Conservation (phyloP, 2,113 vertebrate species). For the Labeo rohita region DNA sequence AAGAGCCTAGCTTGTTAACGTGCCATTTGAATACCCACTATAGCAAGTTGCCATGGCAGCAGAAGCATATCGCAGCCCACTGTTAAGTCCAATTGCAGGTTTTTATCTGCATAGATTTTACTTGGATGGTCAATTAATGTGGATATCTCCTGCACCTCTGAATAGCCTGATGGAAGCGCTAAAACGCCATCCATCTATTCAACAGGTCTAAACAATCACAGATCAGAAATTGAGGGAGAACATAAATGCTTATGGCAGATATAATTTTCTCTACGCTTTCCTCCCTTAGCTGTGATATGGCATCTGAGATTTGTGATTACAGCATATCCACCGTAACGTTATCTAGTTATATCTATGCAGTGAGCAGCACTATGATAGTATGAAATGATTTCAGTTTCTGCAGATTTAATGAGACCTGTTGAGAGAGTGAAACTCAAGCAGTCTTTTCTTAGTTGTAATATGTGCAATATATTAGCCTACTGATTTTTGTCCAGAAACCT, state of each 20-base stretch:
- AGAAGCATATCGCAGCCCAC: background rate
- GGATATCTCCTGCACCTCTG: background rate
- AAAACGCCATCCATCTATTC: background rate
- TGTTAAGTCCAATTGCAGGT: background rate
- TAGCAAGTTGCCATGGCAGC: slow-evolving; percentile 16
- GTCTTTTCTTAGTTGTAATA: background rate
- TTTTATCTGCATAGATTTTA: slow-evolving; percentile 30
- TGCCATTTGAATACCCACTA: background rate
- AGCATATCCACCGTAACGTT: background rate
- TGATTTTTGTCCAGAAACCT: background rate
- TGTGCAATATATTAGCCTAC: background rate
- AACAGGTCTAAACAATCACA: slow-evolving; percentile 19
- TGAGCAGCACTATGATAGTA: background rate
- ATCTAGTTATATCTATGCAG: background rate
- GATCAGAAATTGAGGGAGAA: slow-evolving; percentile 2
- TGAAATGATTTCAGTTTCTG: background rate
- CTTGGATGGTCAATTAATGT: slow-evolving; percentile 17
- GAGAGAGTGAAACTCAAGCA: background rate
- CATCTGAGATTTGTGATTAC: background rate
- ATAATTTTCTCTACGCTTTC: background rate
- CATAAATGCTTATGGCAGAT: background rate
- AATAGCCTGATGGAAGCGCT: background rate
- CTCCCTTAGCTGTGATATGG: slow-evolving; percentile 4
- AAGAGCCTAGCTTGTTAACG: background rate
- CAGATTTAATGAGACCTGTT: slow-evolving; percentile 1